Percentiles rank a stretch among this genome's conserved stretches.
Conservation (phyloP, 1,140 invertebrate species). For the Lasaia peninsularis region DNA sequence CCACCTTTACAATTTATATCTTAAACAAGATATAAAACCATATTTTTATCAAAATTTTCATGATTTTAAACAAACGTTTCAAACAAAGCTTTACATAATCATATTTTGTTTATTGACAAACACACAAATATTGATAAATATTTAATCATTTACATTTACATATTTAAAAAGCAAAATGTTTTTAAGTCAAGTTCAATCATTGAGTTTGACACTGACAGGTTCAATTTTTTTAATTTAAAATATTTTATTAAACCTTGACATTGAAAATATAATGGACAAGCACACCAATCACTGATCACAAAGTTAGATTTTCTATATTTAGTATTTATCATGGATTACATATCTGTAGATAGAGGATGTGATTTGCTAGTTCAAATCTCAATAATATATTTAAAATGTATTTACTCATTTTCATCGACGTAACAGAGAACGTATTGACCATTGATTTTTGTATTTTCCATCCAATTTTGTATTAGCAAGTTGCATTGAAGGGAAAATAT, state of each 20-base stretch:
- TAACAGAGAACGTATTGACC: conserved; percentile 23
- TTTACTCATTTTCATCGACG: conserved; percentile 57
- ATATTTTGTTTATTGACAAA: too few species aligned
- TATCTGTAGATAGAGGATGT: conserved; percentile 75
- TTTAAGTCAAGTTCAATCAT: too few species aligned
- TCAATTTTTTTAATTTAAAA: too few species aligned
- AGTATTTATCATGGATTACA: conserved; percentile 76
- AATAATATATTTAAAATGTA: conserved; percentile 67
- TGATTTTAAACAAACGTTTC: too few species aligned
- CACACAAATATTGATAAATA: too few species aligned
- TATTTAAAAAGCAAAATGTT: too few species aligned
- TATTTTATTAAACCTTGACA: conserved; percentile 19
- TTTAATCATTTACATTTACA: too few species aligned
- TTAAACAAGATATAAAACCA: too few species aligned
- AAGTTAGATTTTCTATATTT: conserved; percentile 72
- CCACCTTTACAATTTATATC: too few species aligned
- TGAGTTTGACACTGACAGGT: too few species aligned
- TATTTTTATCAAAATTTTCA: too few species aligned
- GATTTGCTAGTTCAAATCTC: conserved; percentile 75
- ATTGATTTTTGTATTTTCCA: conserved; percentile 38
- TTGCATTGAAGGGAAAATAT: neutral
- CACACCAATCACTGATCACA: conserved; percentile 57
- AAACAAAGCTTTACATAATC: too few species aligned
- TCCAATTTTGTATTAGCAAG: neutral
- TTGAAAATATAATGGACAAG: conserved; percentile 55